Percentiles rank a stretch among this genome's conserved stretches.
phyloP scores from a whole-genome alignment of 2,113 vertebrate species.

The Hydrochoerus hydrochaeris region DNA sequence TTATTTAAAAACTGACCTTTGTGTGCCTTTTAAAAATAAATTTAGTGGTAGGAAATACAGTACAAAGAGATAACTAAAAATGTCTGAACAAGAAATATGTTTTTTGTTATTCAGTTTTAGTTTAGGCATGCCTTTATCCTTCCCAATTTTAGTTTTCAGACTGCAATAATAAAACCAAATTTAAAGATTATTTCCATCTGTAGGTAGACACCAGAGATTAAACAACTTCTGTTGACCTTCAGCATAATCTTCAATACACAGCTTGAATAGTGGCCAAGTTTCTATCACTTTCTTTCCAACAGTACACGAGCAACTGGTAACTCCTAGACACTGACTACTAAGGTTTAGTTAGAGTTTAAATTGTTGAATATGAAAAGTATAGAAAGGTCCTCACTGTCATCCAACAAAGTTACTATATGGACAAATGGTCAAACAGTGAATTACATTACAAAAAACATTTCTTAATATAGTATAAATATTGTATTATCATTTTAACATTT shows the following conservation, averaged over 20 bases:
- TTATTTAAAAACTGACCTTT: conserved; percentile 29
- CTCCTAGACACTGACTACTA: conserved; percentile 69
- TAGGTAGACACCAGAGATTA: conserved; percentile 69
- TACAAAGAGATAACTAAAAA: conserved; percentile 11
- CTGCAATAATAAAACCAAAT: conserved; percentile 61
- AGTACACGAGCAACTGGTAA: not conserved
- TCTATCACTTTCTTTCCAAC: not conserved
- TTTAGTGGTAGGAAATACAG: conserved; percentile 23
- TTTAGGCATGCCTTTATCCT: not conserved
- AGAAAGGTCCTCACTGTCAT: conserved; percentile 77
- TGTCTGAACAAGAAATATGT: conserved; percentile 59
- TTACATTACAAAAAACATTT: conserved; percentile 75
- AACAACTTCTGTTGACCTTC: conserved; percentile 66
- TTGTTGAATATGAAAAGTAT: conserved; percentile 75
- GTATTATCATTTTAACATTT: conserved; percentile 56
- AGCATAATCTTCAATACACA: conserved; percentile 75
- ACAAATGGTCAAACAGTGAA: conserved; percentile 79
- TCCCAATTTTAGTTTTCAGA: not conserved
- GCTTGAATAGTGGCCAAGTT: conserved; percentile 51
- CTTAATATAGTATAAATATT: conserved; percentile 67
- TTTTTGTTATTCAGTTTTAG: conserved; percentile 49
- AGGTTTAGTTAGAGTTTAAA: conserved; percentile 63
- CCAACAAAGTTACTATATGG: conserved; percentile 78
- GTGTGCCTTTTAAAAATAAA: conserved; percentile 22
- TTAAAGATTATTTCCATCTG: conserved; percentile 46